These are phyloP conservation scores for Plutella xylostella DNA, from an alignment of 2,888 invertebrate genomes.

Conservation along the genomic window DNA sequence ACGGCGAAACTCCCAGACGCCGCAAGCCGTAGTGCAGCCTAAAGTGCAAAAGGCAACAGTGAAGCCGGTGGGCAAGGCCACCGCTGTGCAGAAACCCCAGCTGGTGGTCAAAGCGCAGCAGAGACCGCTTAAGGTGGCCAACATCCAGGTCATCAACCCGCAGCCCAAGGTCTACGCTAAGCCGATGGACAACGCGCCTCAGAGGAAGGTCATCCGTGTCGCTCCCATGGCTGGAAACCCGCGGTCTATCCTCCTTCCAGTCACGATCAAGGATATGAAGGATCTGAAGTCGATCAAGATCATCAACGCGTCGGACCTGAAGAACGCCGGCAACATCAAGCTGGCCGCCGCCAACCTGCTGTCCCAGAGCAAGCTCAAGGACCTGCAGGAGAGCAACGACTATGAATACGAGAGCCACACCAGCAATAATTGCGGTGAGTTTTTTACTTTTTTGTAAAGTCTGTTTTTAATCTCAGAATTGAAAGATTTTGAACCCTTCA, in stretches of 20 bases:
- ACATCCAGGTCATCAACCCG: constrained; percentile 52
- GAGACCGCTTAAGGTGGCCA: constrained; percentile 51
- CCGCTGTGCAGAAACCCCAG: constrained; percentile 42
- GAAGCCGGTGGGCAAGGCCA: constrained; percentile 22
- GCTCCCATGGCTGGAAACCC: constrained; percentile 66
- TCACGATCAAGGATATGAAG: constrained; percentile 77
- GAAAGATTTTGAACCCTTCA: too few species aligned
- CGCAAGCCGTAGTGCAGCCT: constrained; percentile 45
- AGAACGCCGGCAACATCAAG: constrained; percentile 66
- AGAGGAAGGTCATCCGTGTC: constrained; percentile 51
- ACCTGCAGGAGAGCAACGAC: constrained; percentile 46
- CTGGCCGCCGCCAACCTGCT: constrained; percentile 61
- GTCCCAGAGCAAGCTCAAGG: constrained; percentile 56
- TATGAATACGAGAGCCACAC: constrained; percentile 45
- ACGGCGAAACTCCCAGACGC: constrained; percentile 54
- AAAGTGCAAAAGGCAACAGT: constrained; percentile 54
- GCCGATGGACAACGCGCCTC: constrained; percentile 54
- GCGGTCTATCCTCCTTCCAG: constrained; percentile 77
- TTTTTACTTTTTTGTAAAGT: too few species aligned
- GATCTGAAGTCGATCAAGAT: constrained; percentile 80
- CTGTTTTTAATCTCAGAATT: too few species aligned
- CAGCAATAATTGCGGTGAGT: constrained; percentile 49
- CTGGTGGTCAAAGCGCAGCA: constrained; percentile 57
- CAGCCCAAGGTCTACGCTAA: constrained; percentile 60
- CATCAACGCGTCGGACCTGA: constrained; percentile 73